A percentile compares a stretch with the other conserved stretches of the same genome.
Conservation (phyloP, 2,797 vertebrate species). For the Eulemur rubriventer region DNA sequence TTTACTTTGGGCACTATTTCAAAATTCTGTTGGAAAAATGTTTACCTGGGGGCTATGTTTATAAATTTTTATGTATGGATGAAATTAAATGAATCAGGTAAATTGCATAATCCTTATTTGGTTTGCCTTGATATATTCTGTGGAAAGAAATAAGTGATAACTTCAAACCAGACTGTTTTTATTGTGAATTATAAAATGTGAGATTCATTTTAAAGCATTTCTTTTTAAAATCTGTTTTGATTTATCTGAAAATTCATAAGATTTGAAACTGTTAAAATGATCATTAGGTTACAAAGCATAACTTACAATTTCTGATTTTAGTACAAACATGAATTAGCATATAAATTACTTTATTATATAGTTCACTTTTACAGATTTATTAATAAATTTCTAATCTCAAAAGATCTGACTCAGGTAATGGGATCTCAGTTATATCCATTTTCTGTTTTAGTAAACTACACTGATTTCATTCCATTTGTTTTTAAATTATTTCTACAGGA, state of each 20-base stretch:
- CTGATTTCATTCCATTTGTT: conserved; percentile 20
- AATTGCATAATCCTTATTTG: not conserved
- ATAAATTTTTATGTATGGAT: not conserved
- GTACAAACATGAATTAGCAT: conserved; percentile 10
- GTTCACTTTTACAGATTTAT: conserved; percentile 3
- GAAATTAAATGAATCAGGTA: not conserved
- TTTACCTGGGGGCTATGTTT: not conserved
- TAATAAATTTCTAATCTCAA: conserved; percentile 38
- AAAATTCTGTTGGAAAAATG: not conserved
- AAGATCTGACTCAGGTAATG: not conserved
- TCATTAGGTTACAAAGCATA: not conserved
- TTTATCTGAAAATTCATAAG: conserved; percentile 13
- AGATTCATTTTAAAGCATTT: conserved; percentile 31
- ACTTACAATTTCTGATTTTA: conserved; percentile 31
- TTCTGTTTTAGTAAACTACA: not conserved
- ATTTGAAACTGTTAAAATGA: conserved; percentile 36
- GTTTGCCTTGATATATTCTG: not conserved
- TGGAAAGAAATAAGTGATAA: conserved; percentile 32
- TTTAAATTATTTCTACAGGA: not conserved
- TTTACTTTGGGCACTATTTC: not conserved
- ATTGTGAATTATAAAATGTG: conserved; percentile 20
- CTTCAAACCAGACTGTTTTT: not conserved
- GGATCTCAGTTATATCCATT: not conserved
- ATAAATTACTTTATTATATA: not conserved
- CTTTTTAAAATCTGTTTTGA: conserved; percentile 37